phyloP scores from a whole-genome alignment of 2,888 invertebrate genomes.

The Diaphora mendica region DNA sequence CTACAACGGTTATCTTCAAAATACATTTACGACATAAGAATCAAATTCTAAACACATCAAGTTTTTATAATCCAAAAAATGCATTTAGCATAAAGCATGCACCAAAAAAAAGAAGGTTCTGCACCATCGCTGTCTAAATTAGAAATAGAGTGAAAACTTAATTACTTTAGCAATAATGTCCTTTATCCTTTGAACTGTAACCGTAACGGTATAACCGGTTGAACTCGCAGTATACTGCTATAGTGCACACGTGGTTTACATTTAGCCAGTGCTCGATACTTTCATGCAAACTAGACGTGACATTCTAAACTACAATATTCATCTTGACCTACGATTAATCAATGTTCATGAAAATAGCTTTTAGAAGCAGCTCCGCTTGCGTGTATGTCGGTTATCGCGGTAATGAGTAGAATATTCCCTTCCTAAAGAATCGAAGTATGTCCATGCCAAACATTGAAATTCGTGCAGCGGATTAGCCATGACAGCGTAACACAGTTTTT shows the following conservation, averaged over 20 bases:
- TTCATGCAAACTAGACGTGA: not conserved
- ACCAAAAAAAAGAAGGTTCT: conserved; percentile 36
- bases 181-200: conserved; percentile 24
- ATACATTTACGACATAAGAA: no score
- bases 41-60: not conserved
- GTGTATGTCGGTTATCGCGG: no score
- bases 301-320: not conserved
- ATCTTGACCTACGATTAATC: not conserved
- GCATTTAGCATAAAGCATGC: conserved; percentile 28
- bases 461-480: no score
- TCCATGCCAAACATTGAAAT: no score
- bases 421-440: no score
- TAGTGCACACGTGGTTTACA: conserved; percentile 10
- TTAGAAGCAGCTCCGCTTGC: no score
- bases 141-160: conserved; percentile 29
- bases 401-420: no score
- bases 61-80: conserved; percentile 1
- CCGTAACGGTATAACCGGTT: conserved; percentile 71
- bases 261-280: not conserved
- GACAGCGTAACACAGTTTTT: no score
- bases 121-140: conserved; percentile 22
- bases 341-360: not conserved
- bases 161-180: conserved; percentile 32
- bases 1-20: no score
- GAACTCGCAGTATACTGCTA: conserved; percentile 30